phyloP scores from a whole-genome alignment of 2,797 vertebrate species.

The Garrulus glandarius region DNA sequence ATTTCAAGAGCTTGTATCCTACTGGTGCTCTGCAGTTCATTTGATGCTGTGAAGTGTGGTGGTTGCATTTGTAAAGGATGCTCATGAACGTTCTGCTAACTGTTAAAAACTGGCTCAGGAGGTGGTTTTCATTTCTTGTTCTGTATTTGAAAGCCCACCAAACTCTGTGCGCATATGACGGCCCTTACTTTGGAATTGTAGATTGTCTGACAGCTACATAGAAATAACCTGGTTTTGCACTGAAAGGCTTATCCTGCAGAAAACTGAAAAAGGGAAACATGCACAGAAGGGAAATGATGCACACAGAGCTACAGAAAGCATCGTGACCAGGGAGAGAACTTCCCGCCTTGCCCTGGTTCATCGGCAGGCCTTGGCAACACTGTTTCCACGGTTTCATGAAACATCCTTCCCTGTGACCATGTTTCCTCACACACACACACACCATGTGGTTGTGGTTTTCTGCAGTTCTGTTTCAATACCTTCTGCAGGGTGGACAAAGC shows the following conservation, averaged over 20 bases:
- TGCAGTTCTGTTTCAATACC: background rate
- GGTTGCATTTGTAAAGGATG: background rate
- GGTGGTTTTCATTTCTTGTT: background rate
- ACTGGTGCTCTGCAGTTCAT: background rate
- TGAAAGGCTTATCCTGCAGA: background rate
- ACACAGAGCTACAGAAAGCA: background rate
- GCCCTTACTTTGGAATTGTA: background rate
- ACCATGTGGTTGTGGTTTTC: background rate
- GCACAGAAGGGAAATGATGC: background rate
- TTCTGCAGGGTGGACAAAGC: background rate
- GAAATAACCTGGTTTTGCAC: background rate
- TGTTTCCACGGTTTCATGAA: background rate
- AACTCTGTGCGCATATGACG: background rate
- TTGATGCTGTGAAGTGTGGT: background rate
- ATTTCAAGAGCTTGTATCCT: background rate
- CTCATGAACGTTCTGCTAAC: background rate
- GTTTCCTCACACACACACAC: background rate
- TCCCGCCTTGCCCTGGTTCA: background rate
- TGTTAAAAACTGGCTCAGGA: background rate
- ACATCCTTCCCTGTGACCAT: background rate
- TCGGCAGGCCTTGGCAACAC: rapidly evolving
- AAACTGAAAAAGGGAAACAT: background rate
- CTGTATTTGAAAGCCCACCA: background rate
- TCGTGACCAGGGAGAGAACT: background rate
- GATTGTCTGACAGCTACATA: background rate